phyloP scores from a whole-genome alignment of 2,113 vertebrate genomes.

The Chauna torquata region DNA sequence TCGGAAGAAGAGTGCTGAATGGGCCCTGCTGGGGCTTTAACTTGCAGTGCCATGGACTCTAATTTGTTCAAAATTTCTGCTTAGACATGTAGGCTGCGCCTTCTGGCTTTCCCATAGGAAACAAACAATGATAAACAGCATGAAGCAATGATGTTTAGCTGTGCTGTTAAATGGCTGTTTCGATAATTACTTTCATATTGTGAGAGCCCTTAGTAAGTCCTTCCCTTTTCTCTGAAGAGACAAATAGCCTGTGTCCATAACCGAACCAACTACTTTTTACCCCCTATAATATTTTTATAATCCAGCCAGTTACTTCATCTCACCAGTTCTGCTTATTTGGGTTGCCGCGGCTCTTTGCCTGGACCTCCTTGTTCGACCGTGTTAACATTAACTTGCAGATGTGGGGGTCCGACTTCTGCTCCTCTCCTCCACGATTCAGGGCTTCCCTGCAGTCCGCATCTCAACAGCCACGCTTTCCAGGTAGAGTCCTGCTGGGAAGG shows the following conservation, averaged over 20 bases:
- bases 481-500: conserved; percentile 59
- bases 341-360: background rate
- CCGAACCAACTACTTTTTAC: background rate
- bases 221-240: background rate
- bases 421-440: background rate
- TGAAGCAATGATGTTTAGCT: background rate
- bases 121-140: background rate
- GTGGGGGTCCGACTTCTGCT: background rate
- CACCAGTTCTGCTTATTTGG: background rate
- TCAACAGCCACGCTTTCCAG: conserved; percentile 16
- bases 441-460: conserved; percentile 22
- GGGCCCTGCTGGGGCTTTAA: background rate
- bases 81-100: background rate
- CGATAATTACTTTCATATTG: background rate
- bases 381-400: background rate
- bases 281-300: background rate
- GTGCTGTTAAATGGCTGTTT: background rate
- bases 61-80: conserved; percentile 7
- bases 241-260: background rate
- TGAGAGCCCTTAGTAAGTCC: background rate
- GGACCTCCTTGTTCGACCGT: background rate
- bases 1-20: background rate
- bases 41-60: background rate
- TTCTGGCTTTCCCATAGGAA: background rate
- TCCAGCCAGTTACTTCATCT: background rate